A percentile compares a stretch with the other conserved stretches of the same genome.
phyloP scores from a whole-genome alignment of 2,797 vertebrate species.

The Acrossocheilus fasciatus region DNA sequence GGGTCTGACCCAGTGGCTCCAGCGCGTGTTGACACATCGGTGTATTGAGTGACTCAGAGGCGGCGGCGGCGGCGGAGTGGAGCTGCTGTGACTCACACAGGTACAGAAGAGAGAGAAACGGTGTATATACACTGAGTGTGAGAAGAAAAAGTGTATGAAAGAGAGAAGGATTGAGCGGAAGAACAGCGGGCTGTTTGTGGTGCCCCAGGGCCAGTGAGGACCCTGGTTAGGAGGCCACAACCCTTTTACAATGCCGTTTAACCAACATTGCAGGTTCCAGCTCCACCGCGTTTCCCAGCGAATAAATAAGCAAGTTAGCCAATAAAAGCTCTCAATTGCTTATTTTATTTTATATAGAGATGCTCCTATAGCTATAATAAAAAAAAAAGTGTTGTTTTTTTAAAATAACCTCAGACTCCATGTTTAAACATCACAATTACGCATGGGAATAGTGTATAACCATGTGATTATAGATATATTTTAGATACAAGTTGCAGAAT shows the following conservation, averaged over 20 bases:
- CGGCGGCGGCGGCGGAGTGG: background rate
- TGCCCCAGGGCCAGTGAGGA: slow-evolving; percentile 28
- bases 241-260: slow-evolving; percentile 30
- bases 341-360: background rate
- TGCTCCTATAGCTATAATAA: background rate
- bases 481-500: slow-evolving; percentile 1
- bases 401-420: background rate
- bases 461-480: background rate
- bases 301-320: background rate
- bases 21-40: slow-evolving; percentile 54
- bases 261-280: slow-evolving; percentile 17
- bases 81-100: slow-evolving; percentile 40
- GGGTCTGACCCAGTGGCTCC: slow-evolving; percentile 40
- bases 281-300: background rate
- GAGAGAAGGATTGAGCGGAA: background rate
- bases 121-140: background rate
- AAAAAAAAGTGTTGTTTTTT: background rate
- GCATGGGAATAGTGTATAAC: background rate
- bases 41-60: slow-evolving; percentile 38
- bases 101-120: background rate
- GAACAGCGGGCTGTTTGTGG: slow-evolving; percentile 32
- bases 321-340: background rate
- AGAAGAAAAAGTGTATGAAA: background rate
- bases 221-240: slow-evolving; percentile 13
- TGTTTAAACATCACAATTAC: background rate